Evolutionary conservation across 2,888 invertebrate species (phyloP), one percentile per base, ranked within the genome.

Genomic region (Drosophila trichaetosa): DNA sequence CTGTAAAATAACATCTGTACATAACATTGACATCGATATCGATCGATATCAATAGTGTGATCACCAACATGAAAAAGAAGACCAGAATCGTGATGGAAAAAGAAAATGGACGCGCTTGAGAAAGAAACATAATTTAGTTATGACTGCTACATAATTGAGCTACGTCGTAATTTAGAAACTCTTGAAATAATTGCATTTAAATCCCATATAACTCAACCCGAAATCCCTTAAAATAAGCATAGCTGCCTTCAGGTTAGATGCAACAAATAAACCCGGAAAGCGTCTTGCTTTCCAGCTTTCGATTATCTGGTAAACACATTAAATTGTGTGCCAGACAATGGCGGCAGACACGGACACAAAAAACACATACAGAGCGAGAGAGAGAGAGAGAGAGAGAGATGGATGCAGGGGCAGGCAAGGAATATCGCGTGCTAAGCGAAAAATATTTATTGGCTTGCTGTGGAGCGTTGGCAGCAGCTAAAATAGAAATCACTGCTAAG

Each of bases 251-350:
- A 27, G 31, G 54, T 29, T 33, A 52, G 66, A 57, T 60, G 85
- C 84, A 87, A 82, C 82, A 84, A 76, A 74, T 79, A 82, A 73
- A 75, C 58, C 66, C 59, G 57, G 52, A 59, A 68, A 77, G 65
- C 71, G 68, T 80, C 73, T 64, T 75, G 73, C 73, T 82, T 75
- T 79, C 80, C 77, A 85, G 86, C 75, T 85, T 85, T 85, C 89
- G 84, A 85, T 85, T 89, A 85, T 85, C 84, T 89, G 64, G 89
- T 85, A 89, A 85, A 85, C 89, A 89, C 89, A 85, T 89, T 85
- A 87, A 89, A 85, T 89, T 76, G 80, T 74, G 86, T 82, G 88
- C 80, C 89, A 87, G 80, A 82, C 85, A 82, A 82, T 87, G 79
- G 75, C 70, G 60, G 31, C 72, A 83, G 84, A 75, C 69, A 74